A percentile compares a stretch with the other conserved stretches of the same genome.
phyloP scores from a whole-genome alignment of 2,797 vertebrate genomes.

The Lepidocolaptes lacrymiger region DNA sequence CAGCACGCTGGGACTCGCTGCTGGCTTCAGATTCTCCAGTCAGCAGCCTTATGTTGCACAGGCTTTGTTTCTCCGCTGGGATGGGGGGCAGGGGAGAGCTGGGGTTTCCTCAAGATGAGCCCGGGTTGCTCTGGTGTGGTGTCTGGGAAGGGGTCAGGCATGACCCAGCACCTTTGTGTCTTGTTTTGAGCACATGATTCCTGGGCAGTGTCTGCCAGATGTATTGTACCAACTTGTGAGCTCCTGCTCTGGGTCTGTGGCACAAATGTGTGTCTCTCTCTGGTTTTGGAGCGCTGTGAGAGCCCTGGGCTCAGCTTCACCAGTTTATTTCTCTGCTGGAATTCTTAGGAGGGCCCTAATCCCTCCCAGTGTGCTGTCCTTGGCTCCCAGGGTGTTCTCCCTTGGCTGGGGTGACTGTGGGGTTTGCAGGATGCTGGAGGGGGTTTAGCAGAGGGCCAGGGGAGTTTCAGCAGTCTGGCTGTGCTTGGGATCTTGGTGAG shows the following conservation, averaged over 20 bases:
- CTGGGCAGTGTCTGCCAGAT: neutral
- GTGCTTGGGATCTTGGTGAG: neutral
- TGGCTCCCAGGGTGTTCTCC: neutral
- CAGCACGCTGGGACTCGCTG: neutral
- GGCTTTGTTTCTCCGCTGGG: neutral
- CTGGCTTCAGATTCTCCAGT: neutral
- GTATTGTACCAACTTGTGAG: fast-evolving
- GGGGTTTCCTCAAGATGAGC: neutral
- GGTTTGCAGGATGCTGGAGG: neutral
- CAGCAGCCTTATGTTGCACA: neutral
- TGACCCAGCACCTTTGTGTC: neutral
- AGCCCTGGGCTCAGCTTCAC: neutral
- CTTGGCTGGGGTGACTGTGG: neutral
- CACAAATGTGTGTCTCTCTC: neutral
- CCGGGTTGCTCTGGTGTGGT: neutral
- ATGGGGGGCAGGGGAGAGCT: neutral
- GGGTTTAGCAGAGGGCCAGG: neutral
- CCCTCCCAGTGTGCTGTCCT: neutral
- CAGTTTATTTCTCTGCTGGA: neutral
- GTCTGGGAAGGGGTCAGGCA: neutral
- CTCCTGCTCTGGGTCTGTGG: neutral
- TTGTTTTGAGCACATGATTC: neutral
- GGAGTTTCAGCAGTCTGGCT: neutral
- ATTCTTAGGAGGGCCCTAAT: neutral
- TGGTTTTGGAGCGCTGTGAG: neutral